Percentiles rank a stretch among this genome's conserved stretches.
These are phyloP conservation scores for Sclerurus mexicanus DNA, from an alignment of 2,113 vertebrate species.

Conservation along the genomic window DNA sequence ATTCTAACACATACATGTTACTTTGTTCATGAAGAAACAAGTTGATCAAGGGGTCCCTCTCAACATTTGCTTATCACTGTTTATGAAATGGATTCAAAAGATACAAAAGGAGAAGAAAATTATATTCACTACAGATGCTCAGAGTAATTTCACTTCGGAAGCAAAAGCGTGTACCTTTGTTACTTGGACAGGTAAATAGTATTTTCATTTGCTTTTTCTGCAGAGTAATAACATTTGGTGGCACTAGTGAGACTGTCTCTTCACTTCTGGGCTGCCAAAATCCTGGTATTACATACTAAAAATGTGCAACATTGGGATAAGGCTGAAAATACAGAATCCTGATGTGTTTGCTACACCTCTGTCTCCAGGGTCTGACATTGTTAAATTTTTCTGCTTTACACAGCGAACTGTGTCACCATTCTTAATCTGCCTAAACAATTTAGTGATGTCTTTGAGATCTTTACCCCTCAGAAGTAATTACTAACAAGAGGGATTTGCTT, in stretches of 20 bases:
- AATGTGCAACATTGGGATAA: background rate
- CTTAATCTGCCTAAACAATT: background rate
- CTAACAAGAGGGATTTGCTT: background rate
- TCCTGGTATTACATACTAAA: background rate
- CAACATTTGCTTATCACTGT: conserved; percentile 87
- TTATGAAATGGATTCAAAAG: conserved; percentile 87
- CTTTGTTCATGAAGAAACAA: conserved; percentile 76
- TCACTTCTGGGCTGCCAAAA: background rate
- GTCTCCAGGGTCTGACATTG: background rate
- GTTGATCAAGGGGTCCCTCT: conserved; percentile 90
- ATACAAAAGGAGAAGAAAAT: conserved; percentile 83
- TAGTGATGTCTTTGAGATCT: background rate
- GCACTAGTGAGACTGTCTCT: background rate
- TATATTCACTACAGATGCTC: conserved; percentile 63
- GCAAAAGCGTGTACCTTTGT: conserved; percentile 84
- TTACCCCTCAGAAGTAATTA: background rate
- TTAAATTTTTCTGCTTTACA: background rate
- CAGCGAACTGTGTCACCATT: background rate
- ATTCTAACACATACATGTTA: background rate
- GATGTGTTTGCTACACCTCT: background rate
- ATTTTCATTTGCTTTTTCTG: background rate
- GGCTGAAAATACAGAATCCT: background rate
- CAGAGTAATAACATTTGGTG: background rate
- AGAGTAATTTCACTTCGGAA: conserved; percentile 12
- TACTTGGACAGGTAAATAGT: conserved; percentile 92